Evolutionary conservation across 1,140 invertebrate genomes (phyloP), one percentile per base, ranked within the genome.

Genomic region (Arctopsyche grandis): DNA sequence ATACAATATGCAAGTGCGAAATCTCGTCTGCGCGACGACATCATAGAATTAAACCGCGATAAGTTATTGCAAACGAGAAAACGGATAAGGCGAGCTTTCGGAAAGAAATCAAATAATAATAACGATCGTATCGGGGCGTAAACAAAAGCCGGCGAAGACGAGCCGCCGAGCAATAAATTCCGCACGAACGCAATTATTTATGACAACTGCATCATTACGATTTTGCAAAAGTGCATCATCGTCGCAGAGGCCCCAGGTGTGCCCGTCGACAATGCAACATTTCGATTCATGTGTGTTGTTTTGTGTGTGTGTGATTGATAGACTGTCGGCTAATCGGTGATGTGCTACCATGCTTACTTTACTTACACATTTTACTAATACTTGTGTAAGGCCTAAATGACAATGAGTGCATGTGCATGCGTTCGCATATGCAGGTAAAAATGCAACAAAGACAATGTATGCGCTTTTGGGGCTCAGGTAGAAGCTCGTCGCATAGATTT

Each of bases 171-270:
- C 74, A 69, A 81, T 81, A 81, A 81, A 81, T 81, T 66, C 21
- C 16, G 73, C 38, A 19, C 69, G 56, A 74, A 77, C 71, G 75
- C 80, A 81, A 81, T 81, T 79, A 81, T 75, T 74, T 79, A 81
- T 79, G 80, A 81, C 80, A 79, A 81, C 78, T 73, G 80, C 80
- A 75, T 81, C 78, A 81, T 81, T 79, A 79, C 66, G 22, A 78
- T 78, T 71, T 24, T 58, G 69, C 38, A 77, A 44, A 24, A 38
- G 44, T 46, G 48, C 66, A 56, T 58, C 46, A 22, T 52, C 48
- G 24, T 26, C 46, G 70, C 70, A 22, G 5, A 26, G 16, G 63
- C 77, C 48, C 80, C 80, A 81, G 80, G 80, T 81, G 79, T 44
- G 48, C 48, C 1, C 3, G 48, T 14, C 48, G 48, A 66, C 12